Evolutionary conservation across 2,113 vertebrate species (phyloP).

Genomic region (Cyanocitta stelleri): DNA sequence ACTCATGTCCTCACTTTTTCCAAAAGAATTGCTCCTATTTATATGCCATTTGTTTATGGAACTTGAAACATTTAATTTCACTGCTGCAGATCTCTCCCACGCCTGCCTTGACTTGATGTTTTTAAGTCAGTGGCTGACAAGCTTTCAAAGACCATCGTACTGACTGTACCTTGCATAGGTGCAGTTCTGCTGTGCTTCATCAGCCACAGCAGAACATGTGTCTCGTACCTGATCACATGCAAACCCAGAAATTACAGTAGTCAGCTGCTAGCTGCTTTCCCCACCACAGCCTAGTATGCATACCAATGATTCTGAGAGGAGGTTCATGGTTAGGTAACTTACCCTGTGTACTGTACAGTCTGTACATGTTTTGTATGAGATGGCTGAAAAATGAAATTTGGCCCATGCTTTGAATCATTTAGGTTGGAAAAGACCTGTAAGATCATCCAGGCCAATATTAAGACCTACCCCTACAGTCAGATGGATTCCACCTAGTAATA

Average conservation of each 20-base stretch:
- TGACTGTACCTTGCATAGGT: background rate
- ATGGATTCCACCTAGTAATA: background rate
- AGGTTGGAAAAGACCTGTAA: background rate
- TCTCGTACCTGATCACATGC: background rate
- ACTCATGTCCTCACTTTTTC: background rate
- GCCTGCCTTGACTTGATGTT: background rate
- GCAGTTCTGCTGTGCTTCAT: background rate
- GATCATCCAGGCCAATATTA: background rate
- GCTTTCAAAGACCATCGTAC: background rate
- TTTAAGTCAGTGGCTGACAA: background rate
- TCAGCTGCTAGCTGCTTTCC: background rate
- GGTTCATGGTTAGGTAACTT: background rate
- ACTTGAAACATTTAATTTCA: background rate
- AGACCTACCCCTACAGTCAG: background rate
- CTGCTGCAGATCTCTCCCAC: background rate
- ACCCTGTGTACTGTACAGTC: accelerated
- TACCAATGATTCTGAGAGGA: background rate
- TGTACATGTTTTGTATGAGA: background rate
- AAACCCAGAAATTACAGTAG: background rate
- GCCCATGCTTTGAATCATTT: background rate
- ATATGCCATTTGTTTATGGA: background rate
- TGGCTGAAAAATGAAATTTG: background rate
- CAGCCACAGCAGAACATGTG: background rate
- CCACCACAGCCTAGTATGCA: background rate
- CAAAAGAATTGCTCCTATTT: background rate